Percentiles rank a stretch among this genome's conserved stretches.
Conservation (phyloP, 37 sponge, comb jelly and placozoan genomes). For the Beroe ovata region DNA sequence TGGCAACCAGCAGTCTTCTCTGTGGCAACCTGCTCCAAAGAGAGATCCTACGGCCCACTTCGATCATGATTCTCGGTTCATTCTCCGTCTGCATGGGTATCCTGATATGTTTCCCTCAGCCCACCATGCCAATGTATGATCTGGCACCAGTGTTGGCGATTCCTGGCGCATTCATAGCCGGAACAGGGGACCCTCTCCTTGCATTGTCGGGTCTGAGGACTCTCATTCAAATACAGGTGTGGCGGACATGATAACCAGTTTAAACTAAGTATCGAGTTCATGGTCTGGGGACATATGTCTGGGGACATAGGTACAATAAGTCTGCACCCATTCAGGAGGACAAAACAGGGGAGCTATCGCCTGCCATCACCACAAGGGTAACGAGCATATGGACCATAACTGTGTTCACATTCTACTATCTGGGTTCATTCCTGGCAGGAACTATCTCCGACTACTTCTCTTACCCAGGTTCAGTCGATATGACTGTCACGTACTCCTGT, state of each 20-base stretch:
- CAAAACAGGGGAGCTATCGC: neutral
- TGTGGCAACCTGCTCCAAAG: constrained; percentile 15
- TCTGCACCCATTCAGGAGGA: neutral
- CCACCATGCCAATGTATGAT: neutral
- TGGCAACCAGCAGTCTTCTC: constrained; percentile 8
- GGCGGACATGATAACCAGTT: neutral
- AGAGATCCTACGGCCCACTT: neutral
- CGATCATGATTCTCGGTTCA: neutral
- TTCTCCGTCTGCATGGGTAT: neutral
- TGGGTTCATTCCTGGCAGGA: constrained; percentile 29
- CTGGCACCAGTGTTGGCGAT: constrained; percentile 10
- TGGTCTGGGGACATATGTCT: too few species aligned
- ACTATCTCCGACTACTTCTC: constrained; percentile 21
- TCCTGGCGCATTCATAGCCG: constrained; percentile 48
- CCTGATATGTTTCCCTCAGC: constrained; percentile 12
- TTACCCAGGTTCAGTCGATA: neutral
- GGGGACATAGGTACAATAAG: too few species aligned
- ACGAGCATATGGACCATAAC: neutral
- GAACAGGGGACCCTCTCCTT: constrained; percentile 18
- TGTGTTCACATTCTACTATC: neutral
- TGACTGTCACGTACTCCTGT: too few species aligned
- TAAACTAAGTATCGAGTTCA: neutral
- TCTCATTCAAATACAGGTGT: constrained; percentile 19
- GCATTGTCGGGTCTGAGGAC: constrained; percentile 8
- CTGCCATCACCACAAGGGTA: neutral